Conservation (phyloP, 2,888 invertebrate species). For the Pachycephus smyrnensis region DNA sequence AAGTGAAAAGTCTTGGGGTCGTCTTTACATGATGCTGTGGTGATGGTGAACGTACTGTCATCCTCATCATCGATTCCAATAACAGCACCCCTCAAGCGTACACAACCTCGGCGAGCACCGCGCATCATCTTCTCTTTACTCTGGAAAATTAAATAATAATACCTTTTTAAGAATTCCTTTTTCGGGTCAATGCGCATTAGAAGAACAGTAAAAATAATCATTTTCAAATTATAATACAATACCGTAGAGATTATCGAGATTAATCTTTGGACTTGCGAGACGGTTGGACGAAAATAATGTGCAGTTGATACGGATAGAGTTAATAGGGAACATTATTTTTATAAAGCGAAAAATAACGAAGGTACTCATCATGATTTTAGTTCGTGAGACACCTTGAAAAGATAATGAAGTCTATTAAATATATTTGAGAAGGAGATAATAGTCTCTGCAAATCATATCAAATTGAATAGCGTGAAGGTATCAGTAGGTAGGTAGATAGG, state of each 20-base stretch:
- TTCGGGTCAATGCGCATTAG: not conserved
- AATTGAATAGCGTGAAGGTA: not conserved
- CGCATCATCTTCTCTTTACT: conserved; percentile 99
- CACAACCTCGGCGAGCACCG: conserved; percentile 96
- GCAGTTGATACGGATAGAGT: too few relatives aligned
- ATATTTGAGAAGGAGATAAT: too few relatives aligned
- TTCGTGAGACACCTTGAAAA: not conserved
- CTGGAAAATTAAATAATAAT: conserved; percentile 70
- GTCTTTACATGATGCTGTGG: conserved; percentile 73
- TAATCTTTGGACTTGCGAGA: not conserved
- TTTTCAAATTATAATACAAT: not conserved
- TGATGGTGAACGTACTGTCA: conserved; percentile 98
- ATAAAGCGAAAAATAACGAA: not conserved
- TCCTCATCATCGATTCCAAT: conserved; percentile 99
- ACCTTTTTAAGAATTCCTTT: not conserved
- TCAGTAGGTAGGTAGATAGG: too few relatives aligned
- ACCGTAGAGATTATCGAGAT: not conserved
- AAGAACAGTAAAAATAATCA: not conserved
- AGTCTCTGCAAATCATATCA: not conserved
- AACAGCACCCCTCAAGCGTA: conserved; percentile 95
- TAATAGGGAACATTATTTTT: not conserved
- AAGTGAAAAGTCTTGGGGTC: conserved; percentile 99
- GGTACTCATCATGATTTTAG: not conserved
- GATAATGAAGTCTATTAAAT: too few relatives aligned
- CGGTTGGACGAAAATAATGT: not conserved